phyloP scores from a whole-genome alignment of 2,888 invertebrate species.

The Ichneumoninae sp. region DNA sequence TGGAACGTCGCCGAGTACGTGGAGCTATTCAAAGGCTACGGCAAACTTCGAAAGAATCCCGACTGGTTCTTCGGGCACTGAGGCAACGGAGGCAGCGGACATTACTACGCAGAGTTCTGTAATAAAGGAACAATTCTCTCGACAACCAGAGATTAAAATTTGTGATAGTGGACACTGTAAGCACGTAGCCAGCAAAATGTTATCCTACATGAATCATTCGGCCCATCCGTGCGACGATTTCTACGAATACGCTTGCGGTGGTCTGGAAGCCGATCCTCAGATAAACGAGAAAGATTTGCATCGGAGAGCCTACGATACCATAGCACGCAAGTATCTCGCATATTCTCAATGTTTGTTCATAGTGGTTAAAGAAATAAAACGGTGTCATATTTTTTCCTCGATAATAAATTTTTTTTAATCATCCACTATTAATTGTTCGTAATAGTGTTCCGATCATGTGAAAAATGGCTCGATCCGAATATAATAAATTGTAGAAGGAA shows the following conservation, averaged over 20 bases:
- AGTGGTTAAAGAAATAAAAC: neutral
- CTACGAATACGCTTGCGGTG: slow-evolving; percentile 76
- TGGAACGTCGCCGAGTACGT: slow-evolving; percentile 8
- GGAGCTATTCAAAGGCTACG: neutral
- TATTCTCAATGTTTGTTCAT: neutral
- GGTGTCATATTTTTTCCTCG: neutral
- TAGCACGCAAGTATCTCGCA: slow-evolving; percentile 69
- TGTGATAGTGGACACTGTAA: slow-evolving; percentile 73
- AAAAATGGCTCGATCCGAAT: neutral
- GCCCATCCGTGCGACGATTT: slow-evolving; percentile 78
- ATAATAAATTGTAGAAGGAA: neutral
- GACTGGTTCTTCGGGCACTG: neutral
- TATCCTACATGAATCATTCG: slow-evolving; percentile 78
- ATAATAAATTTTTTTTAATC: neutral
- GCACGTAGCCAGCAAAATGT: slow-evolving; percentile 73
- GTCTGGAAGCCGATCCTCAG: slow-evolving; percentile 73
- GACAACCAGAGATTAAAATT: neutral
- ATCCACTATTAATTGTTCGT: too few relatives aligned
- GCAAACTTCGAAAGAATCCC: neutral
- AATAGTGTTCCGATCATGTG: too few relatives aligned
- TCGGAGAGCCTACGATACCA: slow-evolving; percentile 68
- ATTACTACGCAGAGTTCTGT: slow-evolving; percentile 25
- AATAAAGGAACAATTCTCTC: neutral
- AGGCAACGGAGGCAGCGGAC: neutral
- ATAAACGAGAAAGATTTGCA: slow-evolving; percentile 69